phyloP scores from a whole-genome alignment of 1,140 invertebrate genomes.

The Pentalonia nigronervosa region DNA sequence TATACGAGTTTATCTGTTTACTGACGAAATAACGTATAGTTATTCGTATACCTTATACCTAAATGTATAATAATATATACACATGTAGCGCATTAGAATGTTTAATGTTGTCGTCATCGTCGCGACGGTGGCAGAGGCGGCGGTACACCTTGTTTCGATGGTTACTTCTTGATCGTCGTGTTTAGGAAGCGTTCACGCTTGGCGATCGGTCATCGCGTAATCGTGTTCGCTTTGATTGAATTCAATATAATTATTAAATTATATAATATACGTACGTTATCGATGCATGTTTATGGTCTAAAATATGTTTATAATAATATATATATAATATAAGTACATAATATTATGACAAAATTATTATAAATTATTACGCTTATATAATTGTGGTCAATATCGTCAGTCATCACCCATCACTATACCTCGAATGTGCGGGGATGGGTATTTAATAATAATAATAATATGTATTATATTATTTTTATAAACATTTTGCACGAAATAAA shows the following conservation, averaged over 20 bases:
- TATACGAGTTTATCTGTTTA: background rate
- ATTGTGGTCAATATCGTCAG: background rate
- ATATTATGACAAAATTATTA: background rate
- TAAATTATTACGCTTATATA: background rate
- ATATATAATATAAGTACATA: background rate
- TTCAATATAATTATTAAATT: background rate
- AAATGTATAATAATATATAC: background rate
- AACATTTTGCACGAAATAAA: background rate
- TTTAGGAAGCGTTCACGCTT: constrained; percentile 43
- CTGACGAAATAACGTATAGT: constrained; percentile 1
- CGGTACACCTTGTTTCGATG: constrained; percentile 35
- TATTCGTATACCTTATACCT: background rate
- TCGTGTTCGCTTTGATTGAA: background rate
- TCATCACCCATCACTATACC: background rate
- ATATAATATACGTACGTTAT: background rate
- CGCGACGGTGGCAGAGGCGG: background rate
- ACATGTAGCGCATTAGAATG: background rate
- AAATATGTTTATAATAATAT: background rate
- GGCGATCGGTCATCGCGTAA: background rate
- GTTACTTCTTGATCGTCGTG: constrained; percentile 41
- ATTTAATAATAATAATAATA: background rate
- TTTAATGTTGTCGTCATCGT: background rate
- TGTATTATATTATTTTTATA: background rate
- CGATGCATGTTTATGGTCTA: background rate
- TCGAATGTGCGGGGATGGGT: background rate